Conservation (phyloP, 2,888 invertebrate species). For the Venusia cambrica region DNA sequence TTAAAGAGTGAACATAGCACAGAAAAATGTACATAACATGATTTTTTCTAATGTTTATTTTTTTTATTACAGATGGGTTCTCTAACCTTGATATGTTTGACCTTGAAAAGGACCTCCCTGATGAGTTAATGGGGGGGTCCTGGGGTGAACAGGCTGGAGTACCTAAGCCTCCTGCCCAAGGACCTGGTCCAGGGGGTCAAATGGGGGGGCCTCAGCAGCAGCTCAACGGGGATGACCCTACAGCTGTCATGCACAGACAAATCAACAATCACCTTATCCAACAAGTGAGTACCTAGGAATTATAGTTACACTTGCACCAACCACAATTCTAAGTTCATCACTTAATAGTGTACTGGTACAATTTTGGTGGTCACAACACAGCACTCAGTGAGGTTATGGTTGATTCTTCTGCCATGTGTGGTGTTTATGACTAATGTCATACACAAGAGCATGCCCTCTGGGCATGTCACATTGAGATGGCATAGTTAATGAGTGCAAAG, state of each 20-base stretch:
- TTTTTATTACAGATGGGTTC: conserved; percentile 84
- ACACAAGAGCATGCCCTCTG: too few species aligned
- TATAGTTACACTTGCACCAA: conserved; percentile 25
- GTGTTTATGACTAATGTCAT: too few species aligned
- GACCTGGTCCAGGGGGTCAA: conserved; percentile 88
- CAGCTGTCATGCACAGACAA: conserved; percentile 81
- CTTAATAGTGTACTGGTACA: too few species aligned
- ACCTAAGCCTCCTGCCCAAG: conserved; percentile 90
- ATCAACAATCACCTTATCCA: conserved; percentile 86
- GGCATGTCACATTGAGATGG: too few species aligned
- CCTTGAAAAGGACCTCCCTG: conserved; percentile 95
- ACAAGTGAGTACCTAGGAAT: conserved; percentile 77
- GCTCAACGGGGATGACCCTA: conserved; percentile 85
- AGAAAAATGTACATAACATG: neutral
- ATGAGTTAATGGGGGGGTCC: conserved; percentile 90
- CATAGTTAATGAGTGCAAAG: too few species aligned
- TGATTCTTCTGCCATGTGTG: too few species aligned
- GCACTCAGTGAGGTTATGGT: too few species aligned
- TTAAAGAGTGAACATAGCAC: neutral
- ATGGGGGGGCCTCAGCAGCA: conserved; percentile 79
- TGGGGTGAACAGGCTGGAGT: conserved; percentile 87
- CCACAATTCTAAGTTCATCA: neutral
- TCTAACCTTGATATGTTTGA: conserved; percentile 93
- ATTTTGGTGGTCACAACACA: too few species aligned
- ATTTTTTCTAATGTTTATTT: conserved; percentile 1